Evolutionary conservation across 2,888 invertebrate species (phyloP).

Genomic region (Escarpia spicata): DNA sequence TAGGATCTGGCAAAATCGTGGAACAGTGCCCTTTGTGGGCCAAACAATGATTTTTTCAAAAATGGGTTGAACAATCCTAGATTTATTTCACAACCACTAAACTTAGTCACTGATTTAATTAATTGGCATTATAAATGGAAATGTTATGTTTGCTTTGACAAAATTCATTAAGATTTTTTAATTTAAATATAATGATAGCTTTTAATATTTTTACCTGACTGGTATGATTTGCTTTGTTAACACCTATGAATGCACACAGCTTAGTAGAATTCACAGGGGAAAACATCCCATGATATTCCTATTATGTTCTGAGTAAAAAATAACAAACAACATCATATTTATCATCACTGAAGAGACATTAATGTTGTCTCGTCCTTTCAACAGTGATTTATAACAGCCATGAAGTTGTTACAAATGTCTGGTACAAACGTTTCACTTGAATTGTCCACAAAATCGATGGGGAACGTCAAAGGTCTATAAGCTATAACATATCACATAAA

Average conservation of each 20-base stretch:
- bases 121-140: no score
- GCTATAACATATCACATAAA: neutral
- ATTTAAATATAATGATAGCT: no score
- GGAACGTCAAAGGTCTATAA: neutral
- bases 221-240: no score
- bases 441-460: neutral
- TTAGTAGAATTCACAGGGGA: neutral
- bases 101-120: no score
- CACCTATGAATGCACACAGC: neutral
- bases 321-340: neutral
- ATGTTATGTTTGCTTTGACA: no score
- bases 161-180: no score
- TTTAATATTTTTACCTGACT: no score
- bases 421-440: neutral
- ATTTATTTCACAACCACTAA: neutral
- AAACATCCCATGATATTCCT: neutral
- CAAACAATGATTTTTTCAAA: neutral
- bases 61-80: neutral
- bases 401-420: neutral
- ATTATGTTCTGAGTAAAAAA: neutral
- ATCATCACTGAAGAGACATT: conserved; percentile 4
- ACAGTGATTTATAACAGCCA: neutral
- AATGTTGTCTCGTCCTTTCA: neutral
- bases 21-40: neutral
- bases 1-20: neutral